These are phyloP conservation scores for Callipepla californica DNA, from an alignment of 2,113 vertebrate species.

Conservation along the genomic window DNA sequence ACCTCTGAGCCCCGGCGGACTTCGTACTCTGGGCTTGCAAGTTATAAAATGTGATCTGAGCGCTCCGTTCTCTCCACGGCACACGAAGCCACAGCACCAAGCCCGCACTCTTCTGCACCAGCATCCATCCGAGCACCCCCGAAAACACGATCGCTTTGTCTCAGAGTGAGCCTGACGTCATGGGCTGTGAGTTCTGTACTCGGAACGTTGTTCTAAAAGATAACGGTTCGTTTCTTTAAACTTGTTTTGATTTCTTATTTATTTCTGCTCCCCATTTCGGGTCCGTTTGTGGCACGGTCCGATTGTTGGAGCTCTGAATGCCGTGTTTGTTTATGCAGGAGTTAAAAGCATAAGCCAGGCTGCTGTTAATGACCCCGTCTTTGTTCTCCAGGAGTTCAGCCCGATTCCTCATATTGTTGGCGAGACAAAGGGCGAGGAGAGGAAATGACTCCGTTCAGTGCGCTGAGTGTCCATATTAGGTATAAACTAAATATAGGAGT, in stretches of 20 bases:
- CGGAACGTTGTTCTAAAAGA: background rate
- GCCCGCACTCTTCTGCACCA: background rate
- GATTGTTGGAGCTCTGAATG: background rate
- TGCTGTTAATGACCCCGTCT: slow-evolving; percentile 31
- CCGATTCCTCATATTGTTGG: slow-evolving; percentile 80
- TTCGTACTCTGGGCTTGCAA: slow-evolving; percentile 16
- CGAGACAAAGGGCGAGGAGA: slow-evolving; percentile 77
- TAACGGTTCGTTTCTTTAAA: background rate
- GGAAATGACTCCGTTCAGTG: slow-evolving; percentile 74
- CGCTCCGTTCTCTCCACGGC: background rate
- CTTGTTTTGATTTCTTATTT: background rate
- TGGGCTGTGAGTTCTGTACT: background rate
- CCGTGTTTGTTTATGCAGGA: slow-evolving; percentile 13
- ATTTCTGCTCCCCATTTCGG: background rate
- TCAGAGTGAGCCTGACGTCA: background rate
- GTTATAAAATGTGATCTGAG: background rate
- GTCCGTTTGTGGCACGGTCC: background rate
- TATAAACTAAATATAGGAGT: slow-evolving; percentile 83
- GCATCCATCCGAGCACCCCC: background rate
- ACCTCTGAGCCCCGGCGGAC: background rate
- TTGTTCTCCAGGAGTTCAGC: slow-evolving; percentile 28
- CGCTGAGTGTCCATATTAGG: slow-evolving; percentile 81
- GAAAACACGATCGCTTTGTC: background rate
- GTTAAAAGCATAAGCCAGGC: slow-evolving; percentile 26
- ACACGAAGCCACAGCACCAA: too few species aligned